A percentile compares a stretch with the other conserved stretches of the same genome.
Conservation (phyloP, 2,888 invertebrate species). For the Metopia argyrocephala region DNA sequence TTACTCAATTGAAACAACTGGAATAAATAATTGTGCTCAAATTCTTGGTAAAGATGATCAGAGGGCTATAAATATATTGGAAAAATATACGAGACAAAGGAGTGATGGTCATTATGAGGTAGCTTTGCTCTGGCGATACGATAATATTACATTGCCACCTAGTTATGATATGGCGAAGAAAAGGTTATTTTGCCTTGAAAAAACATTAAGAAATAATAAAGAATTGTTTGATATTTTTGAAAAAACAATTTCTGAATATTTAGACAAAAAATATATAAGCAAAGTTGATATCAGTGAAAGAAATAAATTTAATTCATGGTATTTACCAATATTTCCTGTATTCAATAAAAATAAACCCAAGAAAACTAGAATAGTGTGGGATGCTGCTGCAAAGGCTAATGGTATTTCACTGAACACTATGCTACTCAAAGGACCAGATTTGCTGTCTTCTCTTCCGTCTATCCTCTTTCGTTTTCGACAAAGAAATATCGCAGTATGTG, state of each 20-base stretch:
- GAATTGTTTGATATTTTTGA: conserved; percentile 36
- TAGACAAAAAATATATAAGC: conserved; percentile 46
- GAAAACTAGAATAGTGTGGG: conserved; percentile 22
- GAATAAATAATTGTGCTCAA: neutral
- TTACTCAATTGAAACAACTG: conserved; percentile 5
- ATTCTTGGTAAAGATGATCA: conserved; percentile 9
- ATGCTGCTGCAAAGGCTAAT: conserved; percentile 40
- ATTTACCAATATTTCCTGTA: conserved; percentile 66
- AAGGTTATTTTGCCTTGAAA: conserved; percentile 45
- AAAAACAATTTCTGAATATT: conserved; percentile 27
- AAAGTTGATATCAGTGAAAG: neutral
- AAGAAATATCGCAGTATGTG: conserved; percentile 65
- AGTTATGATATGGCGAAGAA: conserved; percentile 53
- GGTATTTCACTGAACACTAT: conserved; percentile 68
- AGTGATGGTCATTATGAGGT: conserved; percentile 32
- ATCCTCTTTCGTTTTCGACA: conserved; percentile 73
- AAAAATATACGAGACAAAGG: conserved; percentile 7
- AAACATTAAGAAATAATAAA: conserved; percentile 38
- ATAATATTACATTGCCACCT: conserved; percentile 44
- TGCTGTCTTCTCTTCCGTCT: conserved; percentile 69
- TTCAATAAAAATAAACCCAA: conserved; percentile 25
- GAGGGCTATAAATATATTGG: conserved; percentile 8
- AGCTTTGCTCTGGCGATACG: conserved; percentile 51
- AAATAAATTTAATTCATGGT: conserved; percentile 55
- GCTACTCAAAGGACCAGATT: conserved; percentile 66